phyloP scores from a whole-genome alignment of 2,888 invertebrate species.

The Apotomis capreana region DNA sequence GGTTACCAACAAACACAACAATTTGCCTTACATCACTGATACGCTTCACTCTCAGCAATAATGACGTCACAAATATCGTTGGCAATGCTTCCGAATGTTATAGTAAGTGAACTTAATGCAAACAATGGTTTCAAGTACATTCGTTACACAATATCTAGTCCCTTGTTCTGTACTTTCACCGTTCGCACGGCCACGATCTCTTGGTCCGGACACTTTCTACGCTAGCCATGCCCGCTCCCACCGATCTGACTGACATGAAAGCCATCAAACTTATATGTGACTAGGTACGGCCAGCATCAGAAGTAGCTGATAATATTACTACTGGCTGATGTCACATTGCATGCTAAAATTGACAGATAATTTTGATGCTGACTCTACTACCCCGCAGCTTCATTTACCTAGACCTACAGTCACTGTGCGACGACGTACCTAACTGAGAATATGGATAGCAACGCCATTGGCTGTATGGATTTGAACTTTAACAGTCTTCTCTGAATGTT shows the following conservation, averaged over 20 bases:
- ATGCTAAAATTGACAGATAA: no score
- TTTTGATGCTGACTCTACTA: background rate
- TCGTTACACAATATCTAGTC: slow-evolving; percentile 47
- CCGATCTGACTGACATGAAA: slow-evolving; percentile 10
- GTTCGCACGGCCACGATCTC: slow-evolving; percentile 66
- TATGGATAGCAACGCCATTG: no score
- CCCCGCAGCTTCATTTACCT: background rate
- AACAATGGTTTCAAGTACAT: slow-evolving; percentile 38
- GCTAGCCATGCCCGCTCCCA: slow-evolving; percentile 50
- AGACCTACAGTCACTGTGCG: background rate
- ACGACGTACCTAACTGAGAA: no score
- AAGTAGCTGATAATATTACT: no score
- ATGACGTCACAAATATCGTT: background rate
- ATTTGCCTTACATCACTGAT: no score
- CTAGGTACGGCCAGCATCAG: slow-evolving; percentile 3
- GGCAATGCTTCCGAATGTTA: background rate
- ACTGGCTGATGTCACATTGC: no score
- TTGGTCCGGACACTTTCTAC: slow-evolving; percentile 65
- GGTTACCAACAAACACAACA: no score
- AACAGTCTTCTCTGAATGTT: no score
- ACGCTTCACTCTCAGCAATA: background rate
- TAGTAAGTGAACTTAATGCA: slow-evolving; percentile 23
- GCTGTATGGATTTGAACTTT: no score
- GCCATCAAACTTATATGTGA: slow-evolving; percentile 42
- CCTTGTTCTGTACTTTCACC: slow-evolving; percentile 69